A percentile compares a stretch with the other conserved stretches of the same genome.
Conservation (phyloP, 2,113 vertebrate species). For the Myrmecophaga tridactyla region DNA sequence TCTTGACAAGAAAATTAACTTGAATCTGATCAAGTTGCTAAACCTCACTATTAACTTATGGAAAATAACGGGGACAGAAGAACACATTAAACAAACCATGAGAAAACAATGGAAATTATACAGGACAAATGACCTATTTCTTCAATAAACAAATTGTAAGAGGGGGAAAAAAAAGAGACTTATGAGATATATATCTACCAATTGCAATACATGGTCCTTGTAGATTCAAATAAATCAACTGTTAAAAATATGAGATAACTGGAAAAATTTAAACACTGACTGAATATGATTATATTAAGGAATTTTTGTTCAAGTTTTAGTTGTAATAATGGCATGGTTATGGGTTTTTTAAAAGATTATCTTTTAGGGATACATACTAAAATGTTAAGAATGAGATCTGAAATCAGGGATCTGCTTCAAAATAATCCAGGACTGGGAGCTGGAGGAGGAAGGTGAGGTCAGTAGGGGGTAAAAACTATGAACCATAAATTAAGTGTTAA, state of each 20-base stretch:
- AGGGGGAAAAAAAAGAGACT: background rate
- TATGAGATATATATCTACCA: background rate
- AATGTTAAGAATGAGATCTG: conserved; percentile 44
- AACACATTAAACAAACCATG: background rate
- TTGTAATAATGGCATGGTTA: background rate
- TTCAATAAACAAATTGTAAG: background rate
- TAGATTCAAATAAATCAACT: background rate
- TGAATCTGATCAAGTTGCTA: conserved; percentile 18
- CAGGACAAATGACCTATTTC: background rate
- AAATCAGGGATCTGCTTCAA: conserved; percentile 31
- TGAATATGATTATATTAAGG: background rate
- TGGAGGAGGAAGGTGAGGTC: background rate
- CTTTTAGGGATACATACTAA: background rate
- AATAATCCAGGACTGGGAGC: background rate
- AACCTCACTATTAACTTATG: background rate
- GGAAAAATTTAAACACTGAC: background rate
- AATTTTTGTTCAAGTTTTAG: background rate
- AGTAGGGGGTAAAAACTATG: background rate
- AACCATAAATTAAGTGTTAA: conserved; percentile 28
- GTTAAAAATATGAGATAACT: background rate
- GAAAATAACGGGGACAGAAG: background rate
- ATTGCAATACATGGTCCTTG: background rate
- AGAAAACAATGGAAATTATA: background rate
- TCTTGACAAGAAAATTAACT: conserved; percentile 1
- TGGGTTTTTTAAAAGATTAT: background rate